Percentiles rank a stretch among this genome's conserved stretches.
phyloP scores from a whole-genome alignment of 2,113 vertebrate genomes.

The Neoarius graeffei region DNA sequence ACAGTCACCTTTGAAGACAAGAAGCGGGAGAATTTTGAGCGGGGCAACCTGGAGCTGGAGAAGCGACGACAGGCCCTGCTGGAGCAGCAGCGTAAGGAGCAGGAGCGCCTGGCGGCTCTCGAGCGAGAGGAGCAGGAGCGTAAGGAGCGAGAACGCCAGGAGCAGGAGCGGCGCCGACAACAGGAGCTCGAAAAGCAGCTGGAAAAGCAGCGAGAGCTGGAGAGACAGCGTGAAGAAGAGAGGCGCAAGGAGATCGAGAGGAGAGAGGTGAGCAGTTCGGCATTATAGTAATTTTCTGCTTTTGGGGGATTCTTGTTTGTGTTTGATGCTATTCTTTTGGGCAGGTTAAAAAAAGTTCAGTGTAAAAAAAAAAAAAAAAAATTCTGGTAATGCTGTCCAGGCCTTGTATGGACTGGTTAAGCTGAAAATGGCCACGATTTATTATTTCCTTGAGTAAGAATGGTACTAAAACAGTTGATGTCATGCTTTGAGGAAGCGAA shows the following conservation, averaged over 20 bases:
- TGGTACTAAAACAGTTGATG: background rate
- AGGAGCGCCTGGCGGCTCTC: conserved; percentile 88
- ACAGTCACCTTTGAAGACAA: conserved; percentile 96
- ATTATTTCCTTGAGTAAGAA: background rate
- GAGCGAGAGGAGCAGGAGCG: conserved; percentile 91
- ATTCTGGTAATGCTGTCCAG: background rate
- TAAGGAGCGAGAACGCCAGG: conserved; percentile 88
- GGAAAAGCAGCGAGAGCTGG: conserved; percentile 75
- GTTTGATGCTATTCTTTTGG: background rate
- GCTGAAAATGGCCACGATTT: background rate
- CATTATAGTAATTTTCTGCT: background rate
- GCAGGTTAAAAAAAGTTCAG: background rate
- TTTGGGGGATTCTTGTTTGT: background rate
- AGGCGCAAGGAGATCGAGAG: conserved; percentile 52
- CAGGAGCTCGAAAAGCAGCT: conserved; percentile 90
- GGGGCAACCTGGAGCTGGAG: conserved; percentile 94
- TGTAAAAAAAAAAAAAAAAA: background rate
- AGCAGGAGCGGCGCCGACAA: conserved; percentile 90
- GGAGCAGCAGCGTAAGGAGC: conserved; percentile 95
- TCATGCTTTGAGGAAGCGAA: background rate
- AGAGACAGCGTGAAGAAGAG: conserved; percentile 52
- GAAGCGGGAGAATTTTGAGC: conserved; percentile 97
- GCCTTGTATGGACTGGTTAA: background rate
- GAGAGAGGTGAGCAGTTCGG: conserved; percentile 33
- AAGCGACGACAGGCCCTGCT: conserved; percentile 90